Evolutionary conservation across 2,797 vertebrate genomes (phyloP), one percentile per base, ranked within the genome.

Genomic region (Anguilla pacifica): DNA sequence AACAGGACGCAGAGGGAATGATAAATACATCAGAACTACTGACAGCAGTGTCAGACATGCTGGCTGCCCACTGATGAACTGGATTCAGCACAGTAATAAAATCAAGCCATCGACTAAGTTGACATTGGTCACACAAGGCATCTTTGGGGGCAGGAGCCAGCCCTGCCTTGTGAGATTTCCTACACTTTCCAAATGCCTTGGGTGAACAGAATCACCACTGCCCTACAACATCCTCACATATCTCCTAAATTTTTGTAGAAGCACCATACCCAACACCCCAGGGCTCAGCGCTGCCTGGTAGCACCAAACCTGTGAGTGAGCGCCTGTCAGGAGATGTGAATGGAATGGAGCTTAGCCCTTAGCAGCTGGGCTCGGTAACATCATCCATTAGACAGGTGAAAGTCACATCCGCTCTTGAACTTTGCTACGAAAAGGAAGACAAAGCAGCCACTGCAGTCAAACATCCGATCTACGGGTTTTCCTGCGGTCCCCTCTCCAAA

Each of bases 1-100:
- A 91, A 87, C 79, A 85, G 88, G 87, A 85, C 39, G 89, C 85
- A 87, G 19, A 25, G 84, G 88, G 89, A 92, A 93, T 92, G 94
- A 90, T 87, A 92, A 93, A 91, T 57, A 28, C 35, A 46, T 83
- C 61, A 49, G 15, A 43, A 11, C 10, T 46, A 49, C 46, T 83
- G 91, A 72, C 86, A 88, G 89, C 39, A 89, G 92, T n/a, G 85
- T 51, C 15, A 74, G 89, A 87, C 79, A 67, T 87, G 67, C 85
- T n/a, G 25, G 49, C 31, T 57, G 49, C 25, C 82, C 49, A 2
- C 15, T 31, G n/a, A 83, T 10, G 11, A 84, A 84, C 51, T 31
- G 83, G 28, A 55, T 31, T 59, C 35, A 35, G 39, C 19, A 51
- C 79, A 25, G 22, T 19, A 6, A 19, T 79, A 43, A 79, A 79